Conservation (phyloP, 2,888 invertebrate species). For the Leptothorax acervorum region DNA sequence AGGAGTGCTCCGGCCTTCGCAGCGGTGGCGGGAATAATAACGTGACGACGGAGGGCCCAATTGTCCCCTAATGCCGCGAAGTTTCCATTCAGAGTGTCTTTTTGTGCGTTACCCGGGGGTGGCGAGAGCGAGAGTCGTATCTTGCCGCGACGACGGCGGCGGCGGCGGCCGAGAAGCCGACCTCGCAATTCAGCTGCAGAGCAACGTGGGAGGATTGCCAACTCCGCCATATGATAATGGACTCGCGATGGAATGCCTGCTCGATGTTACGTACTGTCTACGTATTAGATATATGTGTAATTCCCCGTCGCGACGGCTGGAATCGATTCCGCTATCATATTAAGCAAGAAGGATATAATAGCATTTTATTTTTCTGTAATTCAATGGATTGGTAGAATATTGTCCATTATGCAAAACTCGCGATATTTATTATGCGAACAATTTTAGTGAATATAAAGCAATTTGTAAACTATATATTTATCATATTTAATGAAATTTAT, state of each 20-base stretch:
- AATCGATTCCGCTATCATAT: conserved; percentile 28
- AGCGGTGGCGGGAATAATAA: conserved; percentile 78
- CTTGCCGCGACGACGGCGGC: conserved; percentile 61
- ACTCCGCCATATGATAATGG: conserved; percentile 77
- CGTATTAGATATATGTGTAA: conserved; percentile 37
- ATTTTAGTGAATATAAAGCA: not conserved
- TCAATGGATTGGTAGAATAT: not conserved
- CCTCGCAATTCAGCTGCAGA: conserved; percentile 75
- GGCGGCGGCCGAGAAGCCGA: conserved; percentile 60
- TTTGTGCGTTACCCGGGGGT: conserved; percentile 78
- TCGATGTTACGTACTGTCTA: conserved; percentile 62
- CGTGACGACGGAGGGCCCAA: conserved; percentile 79
- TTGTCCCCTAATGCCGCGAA: conserved; percentile 81
- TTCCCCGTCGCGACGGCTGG: not conserved
- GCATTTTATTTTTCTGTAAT: not conserved
- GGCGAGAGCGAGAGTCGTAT: conserved; percentile 79
- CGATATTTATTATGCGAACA: not conserved
- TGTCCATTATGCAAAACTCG: not conserved
- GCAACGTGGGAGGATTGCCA: conserved; percentile 78
- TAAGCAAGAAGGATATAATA: not conserved
- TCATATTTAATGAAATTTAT: not conserved
- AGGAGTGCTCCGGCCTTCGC: conserved; percentile 73
- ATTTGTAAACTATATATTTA: not conserved
- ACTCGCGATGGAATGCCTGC: conserved; percentile 71
- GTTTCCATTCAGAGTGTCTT: conserved; percentile 80